A percentile compares a stretch with the other conserved stretches of the same genome.
These are phyloP conservation scores for Pseudomyrmex flavicornis DNA, from an alignment of 1,140 invertebrate species.

Conservation along the genomic window DNA sequence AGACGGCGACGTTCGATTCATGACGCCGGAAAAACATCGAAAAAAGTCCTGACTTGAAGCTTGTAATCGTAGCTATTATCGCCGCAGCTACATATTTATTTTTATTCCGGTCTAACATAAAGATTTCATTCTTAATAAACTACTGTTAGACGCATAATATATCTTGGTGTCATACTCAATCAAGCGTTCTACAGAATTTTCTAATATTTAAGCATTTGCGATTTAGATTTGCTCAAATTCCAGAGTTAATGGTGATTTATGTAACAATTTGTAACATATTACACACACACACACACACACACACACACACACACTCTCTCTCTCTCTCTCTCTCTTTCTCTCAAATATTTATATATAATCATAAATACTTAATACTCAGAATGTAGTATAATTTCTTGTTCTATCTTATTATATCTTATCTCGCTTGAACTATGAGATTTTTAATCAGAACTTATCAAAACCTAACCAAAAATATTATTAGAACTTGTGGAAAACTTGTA, in stretches of 20 bases:
- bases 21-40: conserved; percentile 23
- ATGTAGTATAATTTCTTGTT: too few relatives aligned
- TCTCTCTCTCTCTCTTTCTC: too few relatives aligned
- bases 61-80: conserved; percentile 34
- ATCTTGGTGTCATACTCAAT: conserved; percentile 22
- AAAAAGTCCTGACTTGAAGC: conserved; percentile 42
- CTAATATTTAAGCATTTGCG: conserved; percentile 7
- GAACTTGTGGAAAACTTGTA: too few relatives aligned
- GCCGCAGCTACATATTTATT: conserved; percentile 41
- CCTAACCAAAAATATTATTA: too few relatives aligned
- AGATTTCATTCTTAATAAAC: conserved; percentile 23
- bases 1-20: conserved; percentile 11
- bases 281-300: too few relatives aligned
- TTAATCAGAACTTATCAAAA: too few relatives aligned
- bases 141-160: conserved; percentile 24
- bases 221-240: conserved; percentile 27
- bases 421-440: too few relatives aligned
- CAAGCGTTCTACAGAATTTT: conserved; percentile 36
- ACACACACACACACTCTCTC: too few relatives aligned
- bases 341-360: too few relatives aligned
- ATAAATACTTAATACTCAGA: too few relatives aligned
- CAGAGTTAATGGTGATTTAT: not conserved
- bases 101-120: conserved; percentile 51
- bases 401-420: too few relatives aligned
- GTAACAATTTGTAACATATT: not conserved